Evolutionary conservation across 1,140 invertebrate genomes (phyloP), one percentile per base, ranked within the genome.

Genomic region (Eueides isabella): DNA sequence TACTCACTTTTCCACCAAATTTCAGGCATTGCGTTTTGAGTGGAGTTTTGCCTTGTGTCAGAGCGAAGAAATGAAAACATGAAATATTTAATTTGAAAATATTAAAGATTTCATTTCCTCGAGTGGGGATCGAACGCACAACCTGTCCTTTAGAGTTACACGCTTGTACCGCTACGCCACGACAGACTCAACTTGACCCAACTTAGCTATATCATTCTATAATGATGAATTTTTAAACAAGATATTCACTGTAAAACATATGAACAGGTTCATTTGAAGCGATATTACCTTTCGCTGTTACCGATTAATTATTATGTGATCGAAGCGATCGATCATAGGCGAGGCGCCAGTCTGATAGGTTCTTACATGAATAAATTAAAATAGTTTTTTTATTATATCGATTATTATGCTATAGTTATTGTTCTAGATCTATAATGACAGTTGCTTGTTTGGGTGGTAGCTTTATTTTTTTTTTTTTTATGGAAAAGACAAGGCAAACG

Each of bases 281-380:
- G 48, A 55, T 55, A 55, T 55, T 55, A 55, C 48, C 19, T 55
- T 9, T 55, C 61, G 70, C 62, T 67, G 65, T 62, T 70, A 81
- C 79, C 80, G 77, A 87, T 85, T 85, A 85, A 85, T 85, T 84
- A 86, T 72, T 75, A 78, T 80, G 76, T 76, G 77, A 79, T 78
- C 79, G 77, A 67, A 74, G n/a, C 76, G 77, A 88, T 88, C 84
- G 75, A 86, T 88, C 84, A 86, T 75, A 66, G 69, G 67, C 28
- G 62, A 78, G 81, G 83, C 83, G 86, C 81, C 82, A 79, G 62
- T 68, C 74, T 83, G 82, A 87, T 85, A 73, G 84, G 85, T 85
- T 76, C 71, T 75, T 69, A 72, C 71, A 72, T 73, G 82, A 81
- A 86, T 85, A 82, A 80, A 86, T 86, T 85, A 81, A 82, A 84